Base-by-base conservation (phyloP, 1,140 invertebrate species). In the Eciton burchellii region DNA sequence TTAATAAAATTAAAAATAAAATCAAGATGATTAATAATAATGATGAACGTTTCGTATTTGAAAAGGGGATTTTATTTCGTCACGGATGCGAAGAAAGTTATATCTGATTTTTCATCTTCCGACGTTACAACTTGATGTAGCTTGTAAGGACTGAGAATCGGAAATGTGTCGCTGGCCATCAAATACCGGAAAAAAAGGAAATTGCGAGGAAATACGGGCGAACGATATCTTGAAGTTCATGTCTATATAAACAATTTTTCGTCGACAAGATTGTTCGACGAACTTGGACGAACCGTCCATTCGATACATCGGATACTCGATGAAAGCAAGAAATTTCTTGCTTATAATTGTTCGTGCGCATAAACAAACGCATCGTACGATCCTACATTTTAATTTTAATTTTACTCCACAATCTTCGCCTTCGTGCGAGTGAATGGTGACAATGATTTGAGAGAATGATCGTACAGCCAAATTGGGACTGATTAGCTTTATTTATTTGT, bases 181-280 rank as follows among this genome's bases (percentile, higher is more conserved):
- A 19, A 35, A 52, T 49, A 9, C 65, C 45, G 35, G 65, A 65
- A 76, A 65, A 54, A 35, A 24, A 74, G 56, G 71, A 73, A 73
- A 73, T 73, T 73, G 5, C 45, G 45, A 76, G 73, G 47, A 76
- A 76, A 41, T 76, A 24, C 19, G 52, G 14, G 1, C 14, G 47
- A 66, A 41, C 47, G 43, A 21, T 3, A 76, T 65, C 14, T 57
- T 70, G 16, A n/a, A 71, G 12, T 16, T 79, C 68, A 26, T 14
- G 12, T 77, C 29, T 77, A 54, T 59, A 73, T 54, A 65, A 77
- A 77, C 12, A 9, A 70, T 12, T 77, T 77, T 56, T 66, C 57
- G n/a, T 29, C 26, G 35, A 59, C 4, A 21, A 63, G 35, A 29
- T 0, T 35, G 35, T 63, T 63, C 63, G 26, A 74, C 49, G 24